Conservation (phyloP, 2,797 vertebrate genomes). For the Pristis pectinata region DNA sequence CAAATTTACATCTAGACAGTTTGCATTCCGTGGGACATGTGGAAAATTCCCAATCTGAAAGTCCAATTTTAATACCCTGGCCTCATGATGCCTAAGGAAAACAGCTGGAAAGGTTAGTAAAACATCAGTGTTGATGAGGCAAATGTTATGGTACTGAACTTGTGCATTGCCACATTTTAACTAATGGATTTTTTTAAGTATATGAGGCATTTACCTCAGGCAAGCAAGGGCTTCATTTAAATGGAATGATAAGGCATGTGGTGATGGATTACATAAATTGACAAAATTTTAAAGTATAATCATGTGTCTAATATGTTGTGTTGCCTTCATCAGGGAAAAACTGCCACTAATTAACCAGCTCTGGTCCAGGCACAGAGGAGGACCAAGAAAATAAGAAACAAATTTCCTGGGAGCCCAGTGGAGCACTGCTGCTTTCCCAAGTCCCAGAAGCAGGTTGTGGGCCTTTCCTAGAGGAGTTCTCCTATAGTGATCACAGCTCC, state of each 20-base stretch:
- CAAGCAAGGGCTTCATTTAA: neutral
- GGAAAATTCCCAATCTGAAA: neutral
- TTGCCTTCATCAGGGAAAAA: neutral
- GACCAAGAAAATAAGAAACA: neutral
- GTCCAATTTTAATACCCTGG: neutral
- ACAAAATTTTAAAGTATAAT: neutral
- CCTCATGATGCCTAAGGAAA: neutral
- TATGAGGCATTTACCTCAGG: neutral
- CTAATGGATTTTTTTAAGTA: neutral
- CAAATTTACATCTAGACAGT: neutral
- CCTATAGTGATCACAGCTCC: neutral
- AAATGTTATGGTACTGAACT: neutral
- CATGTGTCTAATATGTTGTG: neutral
- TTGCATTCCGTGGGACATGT: neutral
- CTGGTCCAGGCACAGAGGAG: neutral
- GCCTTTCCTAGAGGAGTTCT: neutral
- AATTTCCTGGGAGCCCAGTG: neutral
- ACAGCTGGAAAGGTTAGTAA: neutral
- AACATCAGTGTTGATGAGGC: neutral
- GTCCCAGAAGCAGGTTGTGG: neutral
- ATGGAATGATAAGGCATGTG: neutral
- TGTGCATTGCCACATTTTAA: neutral
- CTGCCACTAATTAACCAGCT: neutral
- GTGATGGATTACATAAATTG: neutral
- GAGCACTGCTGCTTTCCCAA: neutral